Conservation (phyloP, 2,113 vertebrate species). For the Galemys pyrenaicus region DNA sequence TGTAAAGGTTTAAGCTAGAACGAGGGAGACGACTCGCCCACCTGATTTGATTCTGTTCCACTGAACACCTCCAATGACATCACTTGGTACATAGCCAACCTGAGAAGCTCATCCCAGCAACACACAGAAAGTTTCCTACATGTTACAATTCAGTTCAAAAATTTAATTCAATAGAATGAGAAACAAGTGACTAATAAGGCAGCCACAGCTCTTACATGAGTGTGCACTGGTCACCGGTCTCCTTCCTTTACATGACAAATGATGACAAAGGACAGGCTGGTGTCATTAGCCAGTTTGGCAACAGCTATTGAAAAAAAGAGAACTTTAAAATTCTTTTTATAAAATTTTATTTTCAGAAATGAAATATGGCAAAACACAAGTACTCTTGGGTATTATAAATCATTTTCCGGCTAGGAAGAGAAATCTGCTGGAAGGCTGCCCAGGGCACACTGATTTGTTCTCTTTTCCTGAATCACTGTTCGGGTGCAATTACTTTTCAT, state of each 20-base stretch:
- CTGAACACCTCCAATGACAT: background rate
- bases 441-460: constrained; percentile 9
- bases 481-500: constrained; percentile 57
- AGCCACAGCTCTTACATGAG: background rate
- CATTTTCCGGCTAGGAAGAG: constrained; percentile 31
- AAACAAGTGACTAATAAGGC: background rate
- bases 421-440: constrained; percentile 42
- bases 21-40: background rate
- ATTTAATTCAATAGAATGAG: constrained; percentile 35
- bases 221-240: background rate
- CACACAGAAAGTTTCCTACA: background rate
- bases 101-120: background rate
- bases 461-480: constrained; percentile 45
- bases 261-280: background rate
- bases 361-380: constrained; percentile 41
- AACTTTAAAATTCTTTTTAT: constrained; percentile 38
- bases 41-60: constrained; percentile 22
- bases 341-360: constrained; percentile 62
- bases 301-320: background rate
- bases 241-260: background rate
- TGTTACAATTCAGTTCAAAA: background rate
- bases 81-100: background rate
- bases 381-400: constrained; percentile 32
- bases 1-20: constrained; percentile 42
- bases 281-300: constrained; percentile 1